Evolutionary conservation across 2,113 vertebrate genomes (phyloP).

Genomic region (Cyphomyrus discorhynchus): DNA sequence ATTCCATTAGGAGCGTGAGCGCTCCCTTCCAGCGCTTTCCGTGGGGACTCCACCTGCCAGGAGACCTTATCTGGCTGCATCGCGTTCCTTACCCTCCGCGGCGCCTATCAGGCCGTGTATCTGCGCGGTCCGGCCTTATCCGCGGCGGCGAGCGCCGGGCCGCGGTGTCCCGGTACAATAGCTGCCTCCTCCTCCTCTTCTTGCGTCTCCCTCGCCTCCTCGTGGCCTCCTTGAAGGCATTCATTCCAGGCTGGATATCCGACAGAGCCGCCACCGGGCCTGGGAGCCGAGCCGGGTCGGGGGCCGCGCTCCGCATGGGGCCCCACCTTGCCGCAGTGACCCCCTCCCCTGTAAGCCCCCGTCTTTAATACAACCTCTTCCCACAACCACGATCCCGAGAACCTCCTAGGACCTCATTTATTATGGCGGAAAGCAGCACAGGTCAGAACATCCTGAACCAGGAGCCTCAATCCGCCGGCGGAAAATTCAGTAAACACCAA

Average conservation of each 20-base stretch:
- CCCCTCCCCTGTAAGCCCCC: neutral
- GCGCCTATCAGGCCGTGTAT: slow-evolving; percentile 24
- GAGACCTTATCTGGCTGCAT: neutral
- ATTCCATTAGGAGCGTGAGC: slow-evolving; percentile 61
- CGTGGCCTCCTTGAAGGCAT: neutral
- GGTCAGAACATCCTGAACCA: neutral
- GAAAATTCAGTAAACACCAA: neutral
- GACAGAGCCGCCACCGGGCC: neutral
- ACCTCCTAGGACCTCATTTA: slow-evolving; percentile 25
- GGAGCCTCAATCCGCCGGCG: neutral
- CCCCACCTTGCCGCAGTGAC: neutral
- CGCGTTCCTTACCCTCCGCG: slow-evolving; percentile 32
- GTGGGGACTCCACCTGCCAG: slow-evolving; percentile 7
- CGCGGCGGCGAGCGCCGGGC: neutral
- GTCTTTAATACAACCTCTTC: slow-evolving; percentile 33
- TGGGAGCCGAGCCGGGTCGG: neutral
- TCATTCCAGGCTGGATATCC: neutral
- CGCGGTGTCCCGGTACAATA: neutral
- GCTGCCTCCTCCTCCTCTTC: slow-evolving; percentile 20
- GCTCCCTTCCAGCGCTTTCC: neutral
- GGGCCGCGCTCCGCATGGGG: neutral
- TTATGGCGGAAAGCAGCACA: neutral
- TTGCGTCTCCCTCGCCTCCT: neutral
- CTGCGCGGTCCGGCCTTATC: neutral
- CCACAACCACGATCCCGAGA: neutral